Base-by-base conservation (phyloP, 2,113 vertebrate species). In the Amphiprion percula region DNA sequence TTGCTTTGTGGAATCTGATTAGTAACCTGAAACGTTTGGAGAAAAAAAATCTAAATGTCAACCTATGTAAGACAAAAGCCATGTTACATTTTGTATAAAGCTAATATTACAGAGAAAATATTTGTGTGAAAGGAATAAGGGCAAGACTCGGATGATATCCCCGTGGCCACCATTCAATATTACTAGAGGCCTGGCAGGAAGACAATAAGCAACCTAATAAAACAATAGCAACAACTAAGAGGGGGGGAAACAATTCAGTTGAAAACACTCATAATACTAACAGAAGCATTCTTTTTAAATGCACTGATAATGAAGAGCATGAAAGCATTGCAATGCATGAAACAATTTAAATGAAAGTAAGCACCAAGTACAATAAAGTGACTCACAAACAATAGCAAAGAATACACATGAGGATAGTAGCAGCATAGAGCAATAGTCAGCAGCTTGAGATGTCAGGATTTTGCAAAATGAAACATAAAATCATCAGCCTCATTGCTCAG, bases 231-330 rank as follows among this genome's bases (percentile, higher is more conserved):
- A 28, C 41, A n/a, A 30, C 23, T 26, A 47, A 49, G 21, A 23
- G 55, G 30, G n/a, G 49, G 50, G 24, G n/a, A 61, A 47, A 33
- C 55, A 24, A 64, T 24, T 23, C 37, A 54, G 56, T 37, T 19
- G 14, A 24, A 26, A 78, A 64, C 41, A 37, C 19, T 55, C 26
- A 39, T 39, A 24, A 66, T 5, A n/a, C 28, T 67, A 67, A 59
- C 26, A 55, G 16, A 12, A 56, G 26, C 11, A 61, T 54, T 72
- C 5, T 58, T 65, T 65, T 64, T 24, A 12, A 59, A 33, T 3
- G 4, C 63, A 54, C 2, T 50, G 16, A 61, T 63, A 61, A 44
- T 59, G 14, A 26, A 10, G n/a, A 56, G 60, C 21, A 23, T 17
- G 24, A 44, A 72, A 44, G 37, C 46, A 15, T 14, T 53, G 49